A percentile compares a stretch with the other conserved stretches of the same genome.
These are phyloP conservation scores for Artemia franciscana DNA, from an alignment of 1,140 invertebrate genomes.

Conservation along the genomic window DNA sequence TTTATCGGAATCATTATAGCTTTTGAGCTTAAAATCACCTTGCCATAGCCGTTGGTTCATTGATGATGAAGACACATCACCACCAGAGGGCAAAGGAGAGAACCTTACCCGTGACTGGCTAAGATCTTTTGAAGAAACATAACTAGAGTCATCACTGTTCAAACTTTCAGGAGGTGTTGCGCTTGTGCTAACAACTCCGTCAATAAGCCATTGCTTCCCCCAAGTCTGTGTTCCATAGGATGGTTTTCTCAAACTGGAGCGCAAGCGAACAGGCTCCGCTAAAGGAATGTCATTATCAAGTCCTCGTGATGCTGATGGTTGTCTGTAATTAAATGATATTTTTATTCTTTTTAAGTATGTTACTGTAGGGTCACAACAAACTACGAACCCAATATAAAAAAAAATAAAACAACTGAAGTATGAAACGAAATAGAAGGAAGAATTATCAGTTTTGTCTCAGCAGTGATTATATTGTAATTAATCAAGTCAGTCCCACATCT, in stretches of 20 bases:
- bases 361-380: too few relatives aligned
- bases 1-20: neutral
- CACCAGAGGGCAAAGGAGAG: conserved; percentile 31
- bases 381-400: too few relatives aligned
- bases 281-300: too few relatives aligned
- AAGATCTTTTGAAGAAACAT: conserved; percentile 52
- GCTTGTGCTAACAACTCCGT: conserved; percentile 35
- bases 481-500: too few relatives aligned
- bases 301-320: too few relatives aligned
- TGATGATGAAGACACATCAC: neutral
- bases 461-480: too few relatives aligned
- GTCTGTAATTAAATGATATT: too few relatives aligned
- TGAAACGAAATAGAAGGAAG: too few relatives aligned
- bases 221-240: conserved; percentile 23
- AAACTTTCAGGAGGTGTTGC: conserved; percentile 51
- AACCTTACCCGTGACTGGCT: conserved; percentile 43
- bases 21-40: neutral
- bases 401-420: too few relatives aligned
- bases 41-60: neutral
- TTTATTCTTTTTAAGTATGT: too few relatives aligned
- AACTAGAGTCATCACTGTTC: conserved; percentile 58
- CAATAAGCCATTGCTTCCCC: conserved; percentile 5
- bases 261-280: conserved; percentile 28
- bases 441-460: too few relatives aligned
- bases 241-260: conserved; percentile 47